These are phyloP conservation scores for Myocastor coypus DNA, from an alignment of 2,113 vertebrate species.

Conservation along the genomic window DNA sequence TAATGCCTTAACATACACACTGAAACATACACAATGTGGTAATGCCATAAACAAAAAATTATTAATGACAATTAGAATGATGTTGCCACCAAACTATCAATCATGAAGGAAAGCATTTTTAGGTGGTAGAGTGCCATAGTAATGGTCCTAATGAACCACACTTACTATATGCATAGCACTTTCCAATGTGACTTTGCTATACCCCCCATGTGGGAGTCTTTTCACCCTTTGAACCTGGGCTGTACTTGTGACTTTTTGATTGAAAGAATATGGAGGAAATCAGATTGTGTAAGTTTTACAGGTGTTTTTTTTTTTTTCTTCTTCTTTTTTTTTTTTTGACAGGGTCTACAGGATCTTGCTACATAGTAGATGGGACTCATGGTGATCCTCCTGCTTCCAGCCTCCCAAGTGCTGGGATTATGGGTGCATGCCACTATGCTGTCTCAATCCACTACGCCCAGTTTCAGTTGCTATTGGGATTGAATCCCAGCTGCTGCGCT, in stretches of 20 bases:
- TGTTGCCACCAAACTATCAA: background rate
- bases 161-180: background rate
- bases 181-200: background rate
- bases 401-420: too few relatives aligned
- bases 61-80: background rate
- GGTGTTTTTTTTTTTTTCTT: too few relatives aligned
- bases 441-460: too few relatives aligned
- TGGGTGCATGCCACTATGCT: too few relatives aligned
- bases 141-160: background rate
- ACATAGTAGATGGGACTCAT: too few relatives aligned
- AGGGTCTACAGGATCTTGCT: too few relatives aligned
- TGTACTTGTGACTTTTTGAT: background rate
- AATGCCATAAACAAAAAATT: background rate
- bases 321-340: too few relatives aligned
- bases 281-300: background rate
- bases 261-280: background rate
- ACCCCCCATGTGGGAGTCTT: background rate
- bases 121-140: background rate
- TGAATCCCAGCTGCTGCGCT: too few relatives aligned
- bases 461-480: too few relatives aligned
- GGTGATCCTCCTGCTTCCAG: too few relatives aligned
- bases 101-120: background rate
- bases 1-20: too few relatives aligned
- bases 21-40: too few relatives aligned
- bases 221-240: background rate